Percentiles rank a stretch among this genome's conserved stretches.
These are phyloP conservation scores for Sebastes iracundus DNA, from an alignment of 2,797 vertebrate genomes.

Conservation along the genomic window DNA sequence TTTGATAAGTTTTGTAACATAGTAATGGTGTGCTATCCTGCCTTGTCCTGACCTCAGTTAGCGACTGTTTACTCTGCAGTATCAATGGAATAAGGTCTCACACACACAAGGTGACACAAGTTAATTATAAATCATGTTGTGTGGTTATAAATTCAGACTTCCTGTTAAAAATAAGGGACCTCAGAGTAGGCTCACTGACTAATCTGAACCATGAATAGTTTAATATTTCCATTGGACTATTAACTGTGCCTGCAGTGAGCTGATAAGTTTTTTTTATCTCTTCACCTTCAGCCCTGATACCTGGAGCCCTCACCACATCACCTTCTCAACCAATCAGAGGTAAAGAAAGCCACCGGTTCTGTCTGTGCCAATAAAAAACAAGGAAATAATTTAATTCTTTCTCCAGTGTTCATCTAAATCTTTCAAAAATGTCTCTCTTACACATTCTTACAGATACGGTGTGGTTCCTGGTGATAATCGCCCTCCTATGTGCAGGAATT, in stretches of 20 bases:
- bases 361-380: neutral
- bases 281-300: neutral
- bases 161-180: neutral
- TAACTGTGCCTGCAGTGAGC: neutral
- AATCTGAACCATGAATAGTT: neutral
- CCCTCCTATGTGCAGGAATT: conserved; percentile 55
- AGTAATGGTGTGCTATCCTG: neutral
- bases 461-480: conserved; percentile 56
- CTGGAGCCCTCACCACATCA: neutral
- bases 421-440: neutral
- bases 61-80: neutral
- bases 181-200: neutral
- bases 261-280: neutral
- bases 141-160: neutral
- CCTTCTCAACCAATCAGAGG: neutral
- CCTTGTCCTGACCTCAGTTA: neutral
- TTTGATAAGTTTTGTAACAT: neutral
- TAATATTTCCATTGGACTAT: neutral
- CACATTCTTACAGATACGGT: conserved; percentile 30
- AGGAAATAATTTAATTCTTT: neutral
- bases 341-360: conserved; percentile 1
- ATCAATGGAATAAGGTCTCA: neutral
- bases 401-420: neutral
- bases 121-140: neutral
- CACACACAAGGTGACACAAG: neutral